Evolutionary conservation across 2,113 vertebrate genomes (phyloP), one percentile per base, ranked within the genome.

Genomic region (Suricata suricatta): DNA sequence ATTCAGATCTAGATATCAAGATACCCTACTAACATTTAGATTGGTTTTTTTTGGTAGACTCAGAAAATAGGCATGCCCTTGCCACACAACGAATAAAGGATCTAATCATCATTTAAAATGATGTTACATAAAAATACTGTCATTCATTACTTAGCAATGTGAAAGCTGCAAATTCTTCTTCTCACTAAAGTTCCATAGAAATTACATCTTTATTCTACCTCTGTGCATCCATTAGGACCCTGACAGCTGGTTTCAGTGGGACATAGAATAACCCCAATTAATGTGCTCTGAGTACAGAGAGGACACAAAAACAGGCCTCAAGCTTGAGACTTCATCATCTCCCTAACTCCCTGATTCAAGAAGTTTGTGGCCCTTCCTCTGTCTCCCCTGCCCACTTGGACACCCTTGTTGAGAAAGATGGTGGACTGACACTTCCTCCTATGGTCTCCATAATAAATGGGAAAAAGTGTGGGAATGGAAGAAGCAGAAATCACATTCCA

Each of bases 401-500:
- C 11, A 35, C 21, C 29, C 79, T 52, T 91, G 8, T 21, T 50
- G 17, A 96, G 54, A 72, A 89, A 77, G n/a, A 77, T 2, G 38
- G 12, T 29, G 9, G 35, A 77, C 10, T 16, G 29, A 57, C 3
- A 16, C 50, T 71, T 90, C 66, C 13, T 79, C n/a, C 8, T 1
- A 2, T 2, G 0, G 17, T 91, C 25, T 80, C n/a, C 52, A 50
- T 69, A 35, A 85, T 82, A 72, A 57, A 41, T n/a, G 50, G 19
- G 54, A 25, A 1, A 44, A 27, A n/a, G 5, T 38, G 27, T 92
- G 47, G 77, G 60, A 91, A 87, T 83, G 54, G 50, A 72, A 41
- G 66, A 86, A 80, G 12, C 52, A 96, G 29, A 25, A 90, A 87
- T 74, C 17, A 4, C 44, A 44, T 91, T 83, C 82, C 15, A 12